phyloP scores from a whole-genome alignment of 2,113 vertebrate genomes.

The Archilochus colubris region DNA sequence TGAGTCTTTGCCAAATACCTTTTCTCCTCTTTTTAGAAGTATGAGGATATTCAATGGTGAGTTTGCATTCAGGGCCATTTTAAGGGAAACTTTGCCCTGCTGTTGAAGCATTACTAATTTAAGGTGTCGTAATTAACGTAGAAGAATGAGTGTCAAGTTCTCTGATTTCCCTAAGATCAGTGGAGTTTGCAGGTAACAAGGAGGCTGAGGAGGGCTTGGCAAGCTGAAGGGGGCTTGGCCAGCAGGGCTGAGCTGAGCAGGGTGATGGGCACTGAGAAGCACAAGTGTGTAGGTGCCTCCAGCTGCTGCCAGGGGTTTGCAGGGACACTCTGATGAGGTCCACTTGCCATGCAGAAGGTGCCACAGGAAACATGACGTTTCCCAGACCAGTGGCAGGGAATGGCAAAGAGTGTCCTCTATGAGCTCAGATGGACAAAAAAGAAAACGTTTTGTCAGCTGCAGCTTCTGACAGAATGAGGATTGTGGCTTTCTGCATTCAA shows the following conservation, averaged over 20 bases:
- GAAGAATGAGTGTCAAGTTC: neutral
- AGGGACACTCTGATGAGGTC: neutral
- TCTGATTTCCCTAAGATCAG: neutral
- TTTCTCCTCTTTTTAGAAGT: neutral
- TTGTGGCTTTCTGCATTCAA: conserved; percentile 30
- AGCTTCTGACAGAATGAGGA: conserved; percentile 22
- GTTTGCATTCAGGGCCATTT: neutral
- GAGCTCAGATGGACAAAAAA: neutral
- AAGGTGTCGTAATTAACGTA: neutral
- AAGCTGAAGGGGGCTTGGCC: neutral
- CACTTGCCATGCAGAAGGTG: conserved; percentile 2
- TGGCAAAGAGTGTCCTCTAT: neutral
- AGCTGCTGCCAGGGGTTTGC: neutral
- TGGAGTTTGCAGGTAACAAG: neutral
- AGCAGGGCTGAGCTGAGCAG: neutral
- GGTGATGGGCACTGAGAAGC: neutral
- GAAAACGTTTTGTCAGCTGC: conserved; percentile 10
- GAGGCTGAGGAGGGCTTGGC: neutral
- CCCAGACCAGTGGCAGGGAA: neutral
- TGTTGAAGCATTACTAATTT: neutral
- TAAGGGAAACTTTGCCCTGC: neutral
- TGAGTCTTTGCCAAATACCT: neutral
- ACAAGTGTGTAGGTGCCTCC: neutral
- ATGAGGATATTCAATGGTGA: neutral
- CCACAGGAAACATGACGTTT: conserved; percentile 5